phyloP scores from a whole-genome alignment of 2,113 vertebrate genomes.

The Reinhardtius hippoglossoides region DNA sequence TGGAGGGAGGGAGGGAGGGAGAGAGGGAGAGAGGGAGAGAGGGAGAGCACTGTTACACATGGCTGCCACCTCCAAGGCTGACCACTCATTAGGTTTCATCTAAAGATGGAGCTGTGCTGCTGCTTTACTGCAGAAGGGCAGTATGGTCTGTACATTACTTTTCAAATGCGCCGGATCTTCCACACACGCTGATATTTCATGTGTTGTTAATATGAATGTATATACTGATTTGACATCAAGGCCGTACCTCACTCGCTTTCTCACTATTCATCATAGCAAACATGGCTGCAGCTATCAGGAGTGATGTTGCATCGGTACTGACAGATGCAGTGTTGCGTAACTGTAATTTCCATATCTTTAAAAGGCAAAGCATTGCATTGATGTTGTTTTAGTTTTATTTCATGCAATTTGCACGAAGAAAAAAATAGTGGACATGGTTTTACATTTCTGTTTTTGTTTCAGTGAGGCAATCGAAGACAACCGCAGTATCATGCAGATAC shows the following conservation, averaged over 20 bases:
- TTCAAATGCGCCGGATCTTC: background rate
- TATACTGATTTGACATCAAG: background rate
- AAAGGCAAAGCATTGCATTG: background rate
- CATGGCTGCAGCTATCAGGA: background rate
- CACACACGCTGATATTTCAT: background rate
- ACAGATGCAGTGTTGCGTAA: background rate
- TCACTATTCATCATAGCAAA: background rate
- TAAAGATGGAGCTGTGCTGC: background rate
- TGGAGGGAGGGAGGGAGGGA: background rate
- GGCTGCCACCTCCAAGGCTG: slow-evolving; percentile 44
- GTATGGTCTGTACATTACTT: background rate
- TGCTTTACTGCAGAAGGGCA: background rate
- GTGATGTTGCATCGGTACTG: background rate
- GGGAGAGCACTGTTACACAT: slow-evolving; percentile 37
- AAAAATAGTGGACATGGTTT: background rate
- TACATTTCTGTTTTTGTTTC: background rate
- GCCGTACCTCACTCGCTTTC: background rate
- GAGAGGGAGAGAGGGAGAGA: background rate
- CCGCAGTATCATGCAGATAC: too few species aligned
- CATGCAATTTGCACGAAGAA: background rate
- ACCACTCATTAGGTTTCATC: slow-evolving; percentile 33
- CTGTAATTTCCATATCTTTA: background rate
- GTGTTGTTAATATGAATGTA: background rate
- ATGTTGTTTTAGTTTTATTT: background rate
- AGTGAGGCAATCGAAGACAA: background rate